Evolutionary conservation across 2,113 vertebrate genomes (phyloP).

Genomic region (Cariama cristata): DNA sequence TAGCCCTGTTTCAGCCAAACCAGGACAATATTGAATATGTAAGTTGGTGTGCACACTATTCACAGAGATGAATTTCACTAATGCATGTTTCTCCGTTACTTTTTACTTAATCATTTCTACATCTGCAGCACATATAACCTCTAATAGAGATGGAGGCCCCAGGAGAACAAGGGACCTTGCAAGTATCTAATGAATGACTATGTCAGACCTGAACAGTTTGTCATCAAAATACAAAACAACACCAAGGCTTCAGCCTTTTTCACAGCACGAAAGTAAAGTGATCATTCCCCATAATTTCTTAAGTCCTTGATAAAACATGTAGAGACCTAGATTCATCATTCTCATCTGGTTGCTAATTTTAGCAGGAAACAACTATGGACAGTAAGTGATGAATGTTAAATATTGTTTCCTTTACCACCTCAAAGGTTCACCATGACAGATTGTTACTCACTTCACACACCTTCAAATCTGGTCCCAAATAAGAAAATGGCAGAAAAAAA

Average conservation of each 20-base stretch:
- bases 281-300: background rate
- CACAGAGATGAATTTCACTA: background rate
- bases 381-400: background rate
- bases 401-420: background rate
- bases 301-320: background rate
- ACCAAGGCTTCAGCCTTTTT: background rate
- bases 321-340: background rate
- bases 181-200: background rate
- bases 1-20: too few species aligned
- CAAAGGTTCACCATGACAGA: background rate
- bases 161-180: background rate
- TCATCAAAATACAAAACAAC: background rate
- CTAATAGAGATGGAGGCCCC: background rate
- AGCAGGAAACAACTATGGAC: background rate
- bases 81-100: fast-evolving
- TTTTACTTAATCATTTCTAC: background rate
- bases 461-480: background rate
- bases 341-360: background rate
- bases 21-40: too few species aligned
- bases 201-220: background rate
- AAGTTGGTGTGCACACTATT: background rate
- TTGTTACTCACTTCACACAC: background rate
- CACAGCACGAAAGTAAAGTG: background rate
- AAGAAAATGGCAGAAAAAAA: background rate
- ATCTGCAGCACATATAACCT: background rate